Conservation (phyloP, 2,888 invertebrate species). For the Apamea epomidion region DNA sequence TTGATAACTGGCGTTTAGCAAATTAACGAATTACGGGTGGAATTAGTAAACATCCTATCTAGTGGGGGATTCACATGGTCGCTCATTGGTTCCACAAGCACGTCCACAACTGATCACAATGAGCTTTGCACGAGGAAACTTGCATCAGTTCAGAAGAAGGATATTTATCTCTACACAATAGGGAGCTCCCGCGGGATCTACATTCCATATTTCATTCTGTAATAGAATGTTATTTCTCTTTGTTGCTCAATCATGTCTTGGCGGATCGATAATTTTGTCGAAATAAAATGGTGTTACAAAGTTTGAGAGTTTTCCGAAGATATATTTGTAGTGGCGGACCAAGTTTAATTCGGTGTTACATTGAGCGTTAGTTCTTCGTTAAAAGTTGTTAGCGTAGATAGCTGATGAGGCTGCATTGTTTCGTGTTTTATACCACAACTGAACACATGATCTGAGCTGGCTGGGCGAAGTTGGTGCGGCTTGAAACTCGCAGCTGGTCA, state of each 20-base stretch:
- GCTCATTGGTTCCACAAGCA: conserved; percentile 23
- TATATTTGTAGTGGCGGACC: conserved; percentile 28
- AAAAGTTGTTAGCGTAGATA: conserved; percentile 39
- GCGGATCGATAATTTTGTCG: conserved; percentile 48
- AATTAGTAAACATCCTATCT: conserved; percentile 27
- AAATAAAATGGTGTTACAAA: conserved; percentile 38
- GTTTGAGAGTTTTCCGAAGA: conserved; percentile 29
- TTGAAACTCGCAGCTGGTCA: conserved; percentile 65
- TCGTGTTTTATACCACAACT: conserved; percentile 71
- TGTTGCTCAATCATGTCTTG: conserved; percentile 40
- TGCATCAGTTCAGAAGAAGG: conserved; percentile 34
- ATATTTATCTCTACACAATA: conserved; percentile 30
- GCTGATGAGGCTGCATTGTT: conserved; percentile 75
- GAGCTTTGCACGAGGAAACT: conserved; percentile 9
- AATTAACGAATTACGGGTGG: conserved; percentile 46
- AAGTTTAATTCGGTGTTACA: conserved; percentile 43
- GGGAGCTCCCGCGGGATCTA: conserved; percentile 19
- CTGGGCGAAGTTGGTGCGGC: conserved; percentile 54
- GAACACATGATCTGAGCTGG: conserved; percentile 59
- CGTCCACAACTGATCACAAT: conserved; percentile 13
- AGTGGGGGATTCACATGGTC: background rate
- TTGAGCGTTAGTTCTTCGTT: conserved; percentile 34
- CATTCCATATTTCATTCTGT: conserved; percentile 37
- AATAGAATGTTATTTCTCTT: conserved; percentile 50
- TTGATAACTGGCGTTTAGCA: conserved; percentile 43